These are phyloP conservation scores for Pomatostomus ruficeps DNA, from an alignment of 2,113 vertebrate genomes.

Conservation along the genomic window DNA sequence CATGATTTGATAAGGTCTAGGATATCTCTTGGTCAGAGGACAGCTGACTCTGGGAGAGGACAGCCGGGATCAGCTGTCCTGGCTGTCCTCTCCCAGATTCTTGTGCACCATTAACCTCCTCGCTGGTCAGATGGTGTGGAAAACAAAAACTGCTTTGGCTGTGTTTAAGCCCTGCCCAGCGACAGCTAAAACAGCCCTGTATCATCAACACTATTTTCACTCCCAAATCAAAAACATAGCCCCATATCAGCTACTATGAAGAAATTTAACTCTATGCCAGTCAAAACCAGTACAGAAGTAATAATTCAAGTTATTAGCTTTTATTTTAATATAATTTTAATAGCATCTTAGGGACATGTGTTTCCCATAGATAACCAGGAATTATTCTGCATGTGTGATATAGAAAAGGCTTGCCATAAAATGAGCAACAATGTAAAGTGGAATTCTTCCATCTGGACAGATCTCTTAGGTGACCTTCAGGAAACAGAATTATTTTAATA, in stretches of 20 bases:
- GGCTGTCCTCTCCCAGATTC: not conserved
- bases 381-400: not conserved
- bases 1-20: not conserved
- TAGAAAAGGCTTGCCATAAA: not conserved
- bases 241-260: not conserved
- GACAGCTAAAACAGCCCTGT: not conserved
- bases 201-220: not conserved
- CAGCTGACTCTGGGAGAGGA: too few species aligned
- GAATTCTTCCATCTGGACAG: not conserved
- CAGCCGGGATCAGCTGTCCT: not conserved
- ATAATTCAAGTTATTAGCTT: not conserved
- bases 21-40: not conserved
- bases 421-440: not conserved
- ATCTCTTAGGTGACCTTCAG: not conserved
- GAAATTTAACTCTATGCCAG: not conserved
- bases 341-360: not conserved
- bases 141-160: not conserved
- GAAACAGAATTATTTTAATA: not conserved
- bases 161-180: not conserved
- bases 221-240: not conserved
- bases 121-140: fast-evolving
- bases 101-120: not conserved
- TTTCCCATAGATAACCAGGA: not conserved
- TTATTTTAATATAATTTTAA: not conserved
- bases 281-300: not conserved